Evolutionary conservation across 2,888 invertebrate genomes (phyloP), one percentile per base, ranked within the genome.

Genomic region (Plemyria rubiginata): DNA sequence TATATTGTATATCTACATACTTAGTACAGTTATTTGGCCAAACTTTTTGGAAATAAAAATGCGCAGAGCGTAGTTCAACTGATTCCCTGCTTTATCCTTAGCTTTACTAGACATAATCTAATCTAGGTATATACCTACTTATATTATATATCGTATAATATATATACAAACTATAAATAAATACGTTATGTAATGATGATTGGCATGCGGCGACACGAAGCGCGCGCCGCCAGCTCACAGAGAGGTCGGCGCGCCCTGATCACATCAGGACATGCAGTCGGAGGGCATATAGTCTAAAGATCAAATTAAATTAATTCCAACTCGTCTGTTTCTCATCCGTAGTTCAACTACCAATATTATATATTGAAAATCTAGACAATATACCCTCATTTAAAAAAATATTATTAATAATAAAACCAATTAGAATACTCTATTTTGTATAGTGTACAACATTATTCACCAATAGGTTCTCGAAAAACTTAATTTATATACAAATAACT

Each of bases 401-500:
- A 38, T 55, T 55, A 45, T 11, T 2, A 54, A 13, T 48, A 36
- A 12, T 45, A 12, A 36, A 16, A 45, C 16, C 45, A 16, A 7
- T 43, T 7, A 43, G 15, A 16, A 45, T 16, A 11, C 3, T 22
- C 16, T 11, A 16, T 16, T 45, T 16, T 16, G 45, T 43, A 43
- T 12, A 40, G 48, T 41, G n/a, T 40, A 50, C 50, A 54, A 50
- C 50, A 54, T 11, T 15, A 22, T 13, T 29, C 0, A 38, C 9
- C 38, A 43, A 16, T 40, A 51, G 7, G 32, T 43, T 54, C 49
- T 45, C 38, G 13, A 12, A 38, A 52, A 28, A 22, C 55, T 51
- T 61, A 61, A 40, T 40, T 49, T 29, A n/a, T 41, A 62, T 61
- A 61, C 56, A 62, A 41, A 61, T 41, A 56, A 12, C 16, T 38